Base-by-base conservation (phyloP, 2,113 vertebrate genomes). In the Lepus timidus region DNA sequence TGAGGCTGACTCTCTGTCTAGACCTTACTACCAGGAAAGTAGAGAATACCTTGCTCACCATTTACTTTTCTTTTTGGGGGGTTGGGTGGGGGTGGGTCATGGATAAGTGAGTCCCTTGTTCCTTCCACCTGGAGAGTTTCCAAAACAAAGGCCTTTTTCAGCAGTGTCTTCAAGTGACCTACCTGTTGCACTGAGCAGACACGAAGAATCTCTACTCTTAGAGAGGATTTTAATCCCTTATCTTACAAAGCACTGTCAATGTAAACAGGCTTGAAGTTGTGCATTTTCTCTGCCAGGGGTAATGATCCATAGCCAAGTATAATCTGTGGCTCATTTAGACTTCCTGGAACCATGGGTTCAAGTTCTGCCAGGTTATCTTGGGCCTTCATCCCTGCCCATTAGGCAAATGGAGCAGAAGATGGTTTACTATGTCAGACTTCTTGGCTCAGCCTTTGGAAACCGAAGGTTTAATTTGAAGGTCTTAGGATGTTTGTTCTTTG, bases 311-410 rank as follows among this genome's bases (percentile, higher is more conserved):
- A 1, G 93, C 91, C 85, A 89, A 85, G 58, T 31, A 67, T 82
- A 90, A 81, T 93, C 68, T 96, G 61, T 65, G 84, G 79, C 80
- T 96, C 64, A 49, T 67, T 94, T 87, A 88, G 85, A 94, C 90
- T 97, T 95, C 90, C 94, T 67, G 55, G 71, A 97, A 96, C 62
- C 80, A 14, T 3, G 62, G 68, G 86, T 97, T 97, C 96, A 97
- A 97, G 97, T 93, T 27, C 78, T 90, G 51, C 74, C 76, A 81
- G 75, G 95, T 90, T 68, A 90, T n/a, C 23, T 9, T 68, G 11
- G 83, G 62, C 51, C 62, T 95, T 96, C 70, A 52, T 92, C 88
- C 78, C 91, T 91, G 51, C 27, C 67, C 84, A 70, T 91, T 90
- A 91, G 83, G 93, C 65, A 94, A 93, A 91, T 70, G 20, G n/a